Evolutionary conservation across 2,888 invertebrate species (phyloP), one percentile per base, ranked within the genome.

Genomic region (Electrophaes corylata): DNA sequence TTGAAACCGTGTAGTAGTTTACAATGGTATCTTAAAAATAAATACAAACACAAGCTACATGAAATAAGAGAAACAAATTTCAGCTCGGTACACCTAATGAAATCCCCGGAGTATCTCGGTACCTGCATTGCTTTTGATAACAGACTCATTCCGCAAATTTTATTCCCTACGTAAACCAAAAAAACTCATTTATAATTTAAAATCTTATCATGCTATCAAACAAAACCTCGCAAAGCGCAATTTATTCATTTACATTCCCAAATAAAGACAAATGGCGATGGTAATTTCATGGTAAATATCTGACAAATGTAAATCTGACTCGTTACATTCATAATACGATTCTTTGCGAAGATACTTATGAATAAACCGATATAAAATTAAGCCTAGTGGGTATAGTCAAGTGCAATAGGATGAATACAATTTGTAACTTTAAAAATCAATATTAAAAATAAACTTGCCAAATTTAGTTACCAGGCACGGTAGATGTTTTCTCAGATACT

Each of bases 121-220:
- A 68, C 74, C 81, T 84, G 84, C 79, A 76, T 69, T 63, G 75
- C 75, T 74, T 79, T 79, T 83, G 83, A 83, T 83, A 83, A 82
- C 78, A 65, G 58, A 60, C 69, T 62, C 69, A 65, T 71, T 72
- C 66, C 71, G 71, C 72, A 74, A 80, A 79, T 76, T 75, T 73
- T 62, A 73, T 65, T 73, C 67, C 60, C 67, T 71, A 72, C 66
- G 70, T 67, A 64, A 69, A 74, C 67, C 68, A 70, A 73, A 72
- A 75, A 74, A 70, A 64, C 67, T 76, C 74, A 76, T 80, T 80
- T 75, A 72, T 76, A 78, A 74, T 76, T 78, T 71, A 76, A 80
- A 80, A 73, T 71, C 72, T 76, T 78, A 73, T 80, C 75, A 76
- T 75, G 70, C 69, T 71, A 67, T 64, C 66, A 73, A 75, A 76